Percentiles rank a stretch among this genome's conserved stretches.
Evolutionary conservation across 2,888 invertebrate species (phyloP).

Genomic region (Limnephilus auricula): DNA sequence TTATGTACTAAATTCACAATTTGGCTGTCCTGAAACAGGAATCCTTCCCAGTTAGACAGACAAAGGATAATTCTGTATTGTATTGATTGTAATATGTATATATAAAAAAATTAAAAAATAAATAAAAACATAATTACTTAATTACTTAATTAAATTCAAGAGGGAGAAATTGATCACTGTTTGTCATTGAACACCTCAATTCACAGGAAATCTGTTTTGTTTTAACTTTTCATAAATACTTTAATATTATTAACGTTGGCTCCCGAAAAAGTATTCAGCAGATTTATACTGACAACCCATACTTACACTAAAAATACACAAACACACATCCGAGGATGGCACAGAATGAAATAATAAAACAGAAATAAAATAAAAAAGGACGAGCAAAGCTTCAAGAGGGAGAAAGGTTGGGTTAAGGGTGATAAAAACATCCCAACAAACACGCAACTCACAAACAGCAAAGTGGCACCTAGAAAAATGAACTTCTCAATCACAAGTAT

Average conservation of each 20-base stretch:
- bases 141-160: no score
- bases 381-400: slow-evolving; percentile 52
- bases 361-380: slow-evolving; percentile 65
- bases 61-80: no score
- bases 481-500: not conserved
- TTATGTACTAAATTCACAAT: no score
- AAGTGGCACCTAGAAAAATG: not conserved
- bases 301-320: slow-evolving; percentile 48
- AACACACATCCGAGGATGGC: slow-evolving; percentile 52
- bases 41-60: no score
- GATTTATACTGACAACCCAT: slow-evolving; percentile 61
- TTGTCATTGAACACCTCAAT: not conserved
- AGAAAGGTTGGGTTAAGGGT: slow-evolving; percentile 39
- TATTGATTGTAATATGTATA: no score
- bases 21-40: no score
- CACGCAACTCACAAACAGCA: not conserved
- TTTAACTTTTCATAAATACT: not conserved
- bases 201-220: not conserved
- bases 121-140: no score
- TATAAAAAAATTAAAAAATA: no score
- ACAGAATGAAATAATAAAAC: slow-evolving; percentile 65
- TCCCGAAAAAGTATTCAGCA: slow-evolving; percentile 11
- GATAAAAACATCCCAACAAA: slow-evolving; percentile 17
- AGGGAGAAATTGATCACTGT: no score
- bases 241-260: not conserved